Evolutionary conservation across 2,888 invertebrate genomes (phyloP), one percentile per base, ranked within the genome.

Genomic region (Bhutanitis thaidina): DNA sequence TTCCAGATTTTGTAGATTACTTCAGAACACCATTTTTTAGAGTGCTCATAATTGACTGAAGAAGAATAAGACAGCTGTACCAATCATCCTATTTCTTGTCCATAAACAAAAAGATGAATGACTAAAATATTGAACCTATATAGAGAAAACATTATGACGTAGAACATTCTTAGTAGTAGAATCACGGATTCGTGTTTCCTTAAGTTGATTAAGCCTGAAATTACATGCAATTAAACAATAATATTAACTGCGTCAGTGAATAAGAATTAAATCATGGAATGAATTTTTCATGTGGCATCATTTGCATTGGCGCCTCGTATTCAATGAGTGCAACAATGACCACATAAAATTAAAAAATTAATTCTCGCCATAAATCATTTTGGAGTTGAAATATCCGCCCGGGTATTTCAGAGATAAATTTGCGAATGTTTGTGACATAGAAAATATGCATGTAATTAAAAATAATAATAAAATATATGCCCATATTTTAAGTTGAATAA

Each of bases 301-400:
- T 74, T 71, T 69, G 60, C 67, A 69, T 68, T 62, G 63, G 61
- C 58, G 65, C 62, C 63, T 50, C 58, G 59, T 50, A 52, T 53
- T 48, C 53, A 62, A 60, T 55, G 62, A 66, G 64, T 68, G 66
- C 69, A 72, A 80, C 75, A 81, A 78, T 77, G 75, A 68, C 67
- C 59, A 67, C 67, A 69, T 76, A 73, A 74, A 71, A 63, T 54
- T 25, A 59, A 63, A n/a, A 27, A 38, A 71, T 70, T 79, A 69
- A 78, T 74, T 69, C 49, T 51, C 46, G 58, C 63, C 41, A 29
- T 40, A 43, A 43, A 34, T 20, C 14, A 7, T 41, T 41, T 41
- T 32, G 8, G 2, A 32, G 8, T 16, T 13, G 10, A 3, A 20
- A 20, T 20, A 3, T 20, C 15, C 8, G 7, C 25, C 10, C 7